Evolutionary conservation across 2,797 vertebrate genomes (phyloP).

Genomic region (Moxostoma hubbsi): DNA sequence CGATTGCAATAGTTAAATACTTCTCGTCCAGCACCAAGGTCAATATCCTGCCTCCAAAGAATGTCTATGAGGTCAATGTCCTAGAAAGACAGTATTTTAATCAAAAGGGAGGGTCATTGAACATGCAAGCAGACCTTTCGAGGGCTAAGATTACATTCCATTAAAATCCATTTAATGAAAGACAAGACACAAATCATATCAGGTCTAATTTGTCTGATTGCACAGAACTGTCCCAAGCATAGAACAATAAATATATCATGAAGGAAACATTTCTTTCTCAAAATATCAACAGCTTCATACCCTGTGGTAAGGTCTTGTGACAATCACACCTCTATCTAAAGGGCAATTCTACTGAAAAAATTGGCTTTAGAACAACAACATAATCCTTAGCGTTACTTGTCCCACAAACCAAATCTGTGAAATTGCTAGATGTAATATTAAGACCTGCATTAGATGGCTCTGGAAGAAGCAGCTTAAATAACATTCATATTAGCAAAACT

Average conservation of each 20-base stretch:
- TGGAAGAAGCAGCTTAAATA: background rate
- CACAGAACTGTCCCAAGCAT: background rate
- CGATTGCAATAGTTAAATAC: slow-evolving; percentile 97
- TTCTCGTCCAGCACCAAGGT: slow-evolving; percentile 96
- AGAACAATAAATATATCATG: no score
- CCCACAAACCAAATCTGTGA: slow-evolving; percentile 4
- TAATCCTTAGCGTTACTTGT: background rate
- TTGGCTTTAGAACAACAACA: slow-evolving; percentile 3
- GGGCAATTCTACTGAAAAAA: background rate
- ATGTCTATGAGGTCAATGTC: slow-evolving; percentile 99
- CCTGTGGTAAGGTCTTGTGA: background rate
- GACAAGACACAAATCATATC: background rate
- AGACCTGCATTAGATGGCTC: background rate
- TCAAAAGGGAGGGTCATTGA: slow-evolving; percentile 47
- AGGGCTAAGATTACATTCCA: slow-evolving; percentile 21
- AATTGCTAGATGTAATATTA: background rate
- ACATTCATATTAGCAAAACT: slow-evolving; percentile 12
- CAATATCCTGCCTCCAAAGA: slow-evolving; percentile 99
- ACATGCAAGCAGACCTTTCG: background rate
- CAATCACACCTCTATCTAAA: slow-evolving; percentile 40
- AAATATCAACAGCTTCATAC: background rate
- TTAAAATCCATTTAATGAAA: slow-evolving; percentile 6
- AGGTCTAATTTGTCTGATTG: background rate
- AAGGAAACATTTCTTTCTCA: background rate
- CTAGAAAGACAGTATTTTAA: slow-evolving; percentile 73